phyloP scores from a whole-genome alignment of 64 coral and sea anemone genomes.

The Acropora tenuis region DNA sequence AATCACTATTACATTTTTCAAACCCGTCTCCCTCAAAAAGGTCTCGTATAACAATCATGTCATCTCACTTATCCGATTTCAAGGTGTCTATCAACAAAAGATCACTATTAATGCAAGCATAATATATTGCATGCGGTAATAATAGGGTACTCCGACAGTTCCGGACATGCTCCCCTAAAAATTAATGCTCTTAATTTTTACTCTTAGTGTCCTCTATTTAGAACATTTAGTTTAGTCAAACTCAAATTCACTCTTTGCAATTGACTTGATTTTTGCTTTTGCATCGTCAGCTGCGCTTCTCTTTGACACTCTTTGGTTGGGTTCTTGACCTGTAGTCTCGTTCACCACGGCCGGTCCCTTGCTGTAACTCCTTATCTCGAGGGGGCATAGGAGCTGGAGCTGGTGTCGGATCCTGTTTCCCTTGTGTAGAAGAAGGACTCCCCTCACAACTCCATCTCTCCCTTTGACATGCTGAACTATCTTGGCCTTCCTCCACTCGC shows the following conservation, averaged over 20 bases:
- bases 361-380: neutral
- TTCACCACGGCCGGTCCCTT: neutral
- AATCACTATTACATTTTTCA: no score
- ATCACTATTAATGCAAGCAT: no score
- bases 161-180: conserved; percentile 18
- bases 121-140: no score
- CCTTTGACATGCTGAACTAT: no score
- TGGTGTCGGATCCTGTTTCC: neutral
- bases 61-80: no score
- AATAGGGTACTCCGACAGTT: no score
- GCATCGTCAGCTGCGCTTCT: neutral
- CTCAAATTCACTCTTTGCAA: neutral
- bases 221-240: neutral
- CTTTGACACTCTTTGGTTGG: neutral
- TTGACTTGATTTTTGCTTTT: neutral
- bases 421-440: neutral
- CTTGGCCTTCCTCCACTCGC: no score
- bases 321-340: neutral
- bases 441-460: conserved; percentile 2
- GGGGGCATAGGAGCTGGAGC: neutral
- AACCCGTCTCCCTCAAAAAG: no score
- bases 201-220: neutral
- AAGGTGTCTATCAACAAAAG: no score
- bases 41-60: no score
- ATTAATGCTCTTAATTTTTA: neutral